Conservation (phyloP, 2,888 invertebrate genomes). For the Nemoura dubitans region DNA sequence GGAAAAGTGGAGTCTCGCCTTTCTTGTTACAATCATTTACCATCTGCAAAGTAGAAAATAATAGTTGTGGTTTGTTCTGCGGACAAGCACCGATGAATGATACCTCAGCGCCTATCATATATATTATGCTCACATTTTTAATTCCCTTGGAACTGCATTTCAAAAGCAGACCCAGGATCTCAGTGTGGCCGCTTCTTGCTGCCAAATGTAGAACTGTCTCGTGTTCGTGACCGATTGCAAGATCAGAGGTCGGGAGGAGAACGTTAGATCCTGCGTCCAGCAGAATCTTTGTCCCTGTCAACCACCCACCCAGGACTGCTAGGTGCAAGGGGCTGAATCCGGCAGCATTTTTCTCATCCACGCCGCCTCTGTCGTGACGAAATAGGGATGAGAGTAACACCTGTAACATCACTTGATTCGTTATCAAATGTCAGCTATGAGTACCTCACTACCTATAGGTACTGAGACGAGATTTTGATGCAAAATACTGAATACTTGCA, state of each 20-base stretch:
- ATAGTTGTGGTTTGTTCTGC: neutral
- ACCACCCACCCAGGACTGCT: slow-evolving; percentile 65
- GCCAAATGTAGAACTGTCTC: slow-evolving; percentile 24
- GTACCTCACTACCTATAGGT: too few species aligned
- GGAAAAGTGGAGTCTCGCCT: slow-evolving; percentile 42
- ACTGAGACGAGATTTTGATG: too few species aligned
- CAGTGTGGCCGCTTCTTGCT: neutral
- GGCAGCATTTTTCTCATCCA: slow-evolving; percentile 62
- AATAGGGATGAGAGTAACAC: neutral
- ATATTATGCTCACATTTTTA: neutral
- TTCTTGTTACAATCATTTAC: neutral
- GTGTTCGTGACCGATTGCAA: neutral
- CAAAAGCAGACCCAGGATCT: neutral
- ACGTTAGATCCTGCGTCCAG: slow-evolving; percentile 66
- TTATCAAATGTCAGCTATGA: neutral
- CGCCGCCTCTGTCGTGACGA: slow-evolving; percentile 59
- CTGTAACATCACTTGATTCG: neutral
- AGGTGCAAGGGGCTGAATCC: slow-evolving; percentile 65
- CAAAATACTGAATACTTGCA: neutral
- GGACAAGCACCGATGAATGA: neutral
- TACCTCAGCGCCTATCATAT: neutral
- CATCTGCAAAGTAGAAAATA: neutral
- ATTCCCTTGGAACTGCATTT: neutral
- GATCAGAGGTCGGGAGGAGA: slow-evolving; percentile 48
- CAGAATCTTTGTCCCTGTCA: slow-evolving; percentile 64